A percentile compares a stretch with the other conserved stretches of the same genome.
Conservation (phyloP, 2,113 vertebrate genomes). For the Bothrops jararaca region DNA sequence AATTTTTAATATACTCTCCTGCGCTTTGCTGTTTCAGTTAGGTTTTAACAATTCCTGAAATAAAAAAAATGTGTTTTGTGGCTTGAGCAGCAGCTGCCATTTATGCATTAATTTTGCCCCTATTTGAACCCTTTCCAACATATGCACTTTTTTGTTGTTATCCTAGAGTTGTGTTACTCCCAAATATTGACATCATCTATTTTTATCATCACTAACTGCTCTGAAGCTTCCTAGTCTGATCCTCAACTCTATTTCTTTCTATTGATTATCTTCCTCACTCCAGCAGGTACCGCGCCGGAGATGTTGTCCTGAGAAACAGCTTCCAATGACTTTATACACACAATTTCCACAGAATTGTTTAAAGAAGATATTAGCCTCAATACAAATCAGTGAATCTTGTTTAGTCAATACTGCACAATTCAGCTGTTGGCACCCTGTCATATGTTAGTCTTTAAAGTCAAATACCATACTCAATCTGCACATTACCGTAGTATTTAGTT, state of each 20-base stretch:
- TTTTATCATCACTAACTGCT: slow-evolving; percentile 89
- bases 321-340: slow-evolving; percentile 88
- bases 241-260: slow-evolving; percentile 88
- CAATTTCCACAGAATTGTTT: slow-evolving; percentile 90
- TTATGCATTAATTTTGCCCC: slow-evolving; percentile 79
- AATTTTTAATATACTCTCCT: slow-evolving; percentile 53
- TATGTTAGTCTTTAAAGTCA: slow-evolving; percentile 76
- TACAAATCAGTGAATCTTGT: slow-evolving; percentile 85
- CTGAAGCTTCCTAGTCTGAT: slow-evolving; percentile 80
- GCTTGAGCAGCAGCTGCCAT: slow-evolving; percentile 80
- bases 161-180: slow-evolving; percentile 84
- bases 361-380: slow-evolving; percentile 90
- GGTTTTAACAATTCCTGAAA: slow-evolving; percentile 79
- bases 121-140: slow-evolving; percentile 79
- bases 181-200: slow-evolving; percentile 92
- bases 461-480: slow-evolving; percentile 75
- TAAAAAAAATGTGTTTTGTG: slow-evolving; percentile 82
- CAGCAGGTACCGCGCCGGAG: slow-evolving; percentile 86
- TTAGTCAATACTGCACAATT: slow-evolving; percentile 84
- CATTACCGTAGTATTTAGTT: slow-evolving; percentile 80
- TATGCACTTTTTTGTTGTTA: slow-evolving; percentile 86
- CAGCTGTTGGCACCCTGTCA: slow-evolving; percentile 79
- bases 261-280: slow-evolving; percentile 88
- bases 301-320: slow-evolving; percentile 87
- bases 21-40: slow-evolving; percentile 56